Evolutionary conservation across 2,113 vertebrate species (phyloP).

Genomic region (Lycaon pictus): DNA sequence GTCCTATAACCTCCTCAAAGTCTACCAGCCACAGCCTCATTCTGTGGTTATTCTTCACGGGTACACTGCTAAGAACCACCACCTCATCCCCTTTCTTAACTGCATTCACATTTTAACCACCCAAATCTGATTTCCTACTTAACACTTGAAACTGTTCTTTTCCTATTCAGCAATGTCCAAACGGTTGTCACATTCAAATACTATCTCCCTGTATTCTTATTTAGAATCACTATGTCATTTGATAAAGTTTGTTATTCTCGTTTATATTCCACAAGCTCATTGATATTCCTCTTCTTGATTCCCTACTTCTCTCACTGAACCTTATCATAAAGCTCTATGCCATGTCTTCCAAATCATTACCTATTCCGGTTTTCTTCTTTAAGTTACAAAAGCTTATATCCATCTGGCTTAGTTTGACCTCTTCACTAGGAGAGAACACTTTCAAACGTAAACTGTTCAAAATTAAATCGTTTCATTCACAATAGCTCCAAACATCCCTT

Average conservation of each 20-base stretch:
- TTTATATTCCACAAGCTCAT: neutral
- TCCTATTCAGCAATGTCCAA: neutral
- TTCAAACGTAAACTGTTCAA: neutral
- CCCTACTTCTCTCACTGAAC: neutral
- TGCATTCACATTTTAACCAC: neutral
- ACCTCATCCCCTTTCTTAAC: neutral
- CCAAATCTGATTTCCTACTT: neutral
- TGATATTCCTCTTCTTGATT: neutral
- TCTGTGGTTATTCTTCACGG: neutral
- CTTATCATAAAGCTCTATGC: neutral
- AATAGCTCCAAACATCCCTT: neutral
- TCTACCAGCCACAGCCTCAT: neutral
- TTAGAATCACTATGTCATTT: neutral
- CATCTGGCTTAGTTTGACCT: neutral
- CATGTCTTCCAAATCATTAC: neutral
- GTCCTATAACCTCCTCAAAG: neutral
- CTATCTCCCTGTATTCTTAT: neutral
- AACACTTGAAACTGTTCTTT: neutral
- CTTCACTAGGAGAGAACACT: neutral
- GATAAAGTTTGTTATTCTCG: neutral
- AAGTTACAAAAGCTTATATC: neutral
- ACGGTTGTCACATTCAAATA: neutral
- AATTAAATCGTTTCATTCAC: neutral
- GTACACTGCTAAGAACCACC: neutral
- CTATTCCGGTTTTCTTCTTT: neutral